Base-by-base conservation (phyloP, 2,797 vertebrate genomes). In the Saxicola maurus region DNA sequence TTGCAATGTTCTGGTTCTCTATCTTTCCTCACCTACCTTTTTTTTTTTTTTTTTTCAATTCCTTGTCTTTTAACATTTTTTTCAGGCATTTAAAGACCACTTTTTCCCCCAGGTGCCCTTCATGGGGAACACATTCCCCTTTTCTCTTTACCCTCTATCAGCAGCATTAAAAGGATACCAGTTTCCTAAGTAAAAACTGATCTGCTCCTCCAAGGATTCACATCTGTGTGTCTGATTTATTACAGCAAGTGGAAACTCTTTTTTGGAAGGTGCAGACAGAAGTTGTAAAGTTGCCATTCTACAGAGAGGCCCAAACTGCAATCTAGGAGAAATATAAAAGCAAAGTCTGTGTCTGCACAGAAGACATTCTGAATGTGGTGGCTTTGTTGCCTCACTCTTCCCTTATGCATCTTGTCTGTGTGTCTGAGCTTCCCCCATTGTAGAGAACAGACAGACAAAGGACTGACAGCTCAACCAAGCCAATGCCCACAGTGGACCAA, bases 221-320 rank as follows among this genome's bases (percentile, higher is more conserved):
- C 19, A 42, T 46, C 71, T 52, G 3, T 27, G 17, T 43, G 30
- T 33, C 67, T 64, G 35, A 53, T 51, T 64, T 82, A 46, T 40
- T 61, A 51, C 0, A 57, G n/a, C 8, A 87, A 82, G 67, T 9
- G 20, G 49, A 84, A 89, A 74, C 8, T 48, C 31, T n/a, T 57
- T 30, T 21, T 25, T 65, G 42, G 35, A 90, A 86, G 27, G 13
- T 3, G 2, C 5, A 49, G 42, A 61, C 1, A 17, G 48, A 78
- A 75, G 55, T 3, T 46, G 3, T 64, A 49, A 86, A 82, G 35
- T 43, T 80, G 13, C 11, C 10, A 7, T 61, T 49, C 30, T 43
- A 35, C 0, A 8, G 24, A 85, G 13, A 33, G 28, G 17, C 16
- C 25, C 33, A 67, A 72, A 76, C 31, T 27, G 13, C 0, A 0